A percentile compares a stretch with the other conserved stretches of the same genome.
Conservation (phyloP, 1,140 invertebrate species). For the Procambarus clarkii region DNA sequence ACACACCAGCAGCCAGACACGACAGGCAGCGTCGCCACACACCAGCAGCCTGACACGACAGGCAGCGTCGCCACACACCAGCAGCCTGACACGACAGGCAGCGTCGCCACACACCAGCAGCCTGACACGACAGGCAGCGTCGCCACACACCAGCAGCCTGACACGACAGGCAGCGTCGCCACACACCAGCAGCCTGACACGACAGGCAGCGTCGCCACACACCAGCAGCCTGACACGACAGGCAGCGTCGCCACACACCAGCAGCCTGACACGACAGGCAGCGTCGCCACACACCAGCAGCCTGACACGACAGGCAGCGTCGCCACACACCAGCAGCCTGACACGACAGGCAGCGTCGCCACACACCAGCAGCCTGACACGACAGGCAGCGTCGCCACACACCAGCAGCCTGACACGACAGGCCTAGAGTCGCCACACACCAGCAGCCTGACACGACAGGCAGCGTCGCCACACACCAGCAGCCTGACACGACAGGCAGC, state of each 20-base stretch:
- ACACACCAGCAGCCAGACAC: conserved; percentile 55
- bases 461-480: not conserved
- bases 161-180: not conserved
- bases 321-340: conserved; percentile 38
- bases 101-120: conserved; percentile 9
- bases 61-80: too few species aligned
- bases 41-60: conserved; percentile 59
- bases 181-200: conserved; percentile 55
- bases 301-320: conserved; percentile 28
- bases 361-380: conserved; percentile 55
- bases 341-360: not conserved
- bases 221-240: conserved; percentile 58
- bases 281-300: conserved; percentile 2
- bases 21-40: not conserved
- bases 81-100: too few species aligned
- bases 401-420: conserved; percentile 58
- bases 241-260: not conserved
- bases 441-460: conserved; percentile 55
- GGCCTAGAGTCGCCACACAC: not conserved
- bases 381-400: not conserved
- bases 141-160: conserved; percentile 40
- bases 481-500: conserved; percentile 42
- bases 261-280: conserved; percentile 53
- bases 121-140: conserved; percentile 33
- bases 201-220: not conserved